Evolutionary conservation across 2,113 vertebrate genomes (phyloP), one percentile per base, ranked within the genome.

Genomic region (Paramisgurnus dabryanus): DNA sequence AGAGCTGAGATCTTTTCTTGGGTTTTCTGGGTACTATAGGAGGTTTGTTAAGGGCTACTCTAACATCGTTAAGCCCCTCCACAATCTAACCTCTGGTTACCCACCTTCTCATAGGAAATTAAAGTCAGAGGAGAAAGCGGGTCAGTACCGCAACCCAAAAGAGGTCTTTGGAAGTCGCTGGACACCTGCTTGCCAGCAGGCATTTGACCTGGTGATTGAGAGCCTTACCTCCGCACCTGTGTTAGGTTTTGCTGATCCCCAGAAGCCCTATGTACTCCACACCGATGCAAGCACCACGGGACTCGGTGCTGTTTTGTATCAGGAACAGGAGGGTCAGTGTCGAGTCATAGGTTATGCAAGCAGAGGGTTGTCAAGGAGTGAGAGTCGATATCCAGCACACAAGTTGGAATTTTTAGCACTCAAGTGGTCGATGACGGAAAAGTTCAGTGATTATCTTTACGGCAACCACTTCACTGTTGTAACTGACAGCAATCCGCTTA

Each of bases 201-300:
- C 80, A 0, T 84, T 84, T 39, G 27, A 79, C 4, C 4, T 8
- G 6, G n/a, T 81, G 0, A 75, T 81, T 18, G 3, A 78, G 4
- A 67, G 67, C 17, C 63, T 85, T 2, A 83, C 84, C 1, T n/a
- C 67, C 1, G 78, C 27, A 67, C 70, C 76, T 4, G 17, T 82
- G 0, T 47, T 84, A 8, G 45, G 12, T 6, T 82, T 86, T 18
- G 61, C 71, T 27, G 64, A 86, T 27, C 80, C 66, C 6, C 43
- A 27, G 22, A 34, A 61, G 41, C 70, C 45, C 3, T 85, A 79
- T 18, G 22, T 79, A 43, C 64, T 66, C 6, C 60, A 63, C 60
- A 63, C 60, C 4, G 60, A 63, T 34, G 22, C 60, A 12, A 81
- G 80, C 18, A 58, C 40, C 34, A 75, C 50, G 7, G 71, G 61